Conservation (phyloP, 2,888 invertebrate genomes). For the Bruchidius siliquastri region DNA sequence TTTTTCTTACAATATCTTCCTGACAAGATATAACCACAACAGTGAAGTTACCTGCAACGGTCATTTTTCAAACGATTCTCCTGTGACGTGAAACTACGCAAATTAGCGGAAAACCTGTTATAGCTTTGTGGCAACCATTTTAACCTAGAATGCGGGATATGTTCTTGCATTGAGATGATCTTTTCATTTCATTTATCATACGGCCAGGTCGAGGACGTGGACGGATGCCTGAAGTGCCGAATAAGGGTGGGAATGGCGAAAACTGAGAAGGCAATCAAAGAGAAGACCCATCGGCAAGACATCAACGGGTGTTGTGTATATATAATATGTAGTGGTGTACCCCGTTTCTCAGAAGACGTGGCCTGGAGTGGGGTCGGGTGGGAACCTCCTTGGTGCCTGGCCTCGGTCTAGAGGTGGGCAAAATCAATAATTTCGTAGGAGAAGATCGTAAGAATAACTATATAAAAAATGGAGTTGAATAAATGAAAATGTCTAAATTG, state of each 20-base stretch:
- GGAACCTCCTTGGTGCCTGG: background rate
- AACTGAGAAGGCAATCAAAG: background rate
- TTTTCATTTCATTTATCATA: background rate
- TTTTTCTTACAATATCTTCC: too few relatives aligned
- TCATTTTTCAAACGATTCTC: too few relatives aligned
- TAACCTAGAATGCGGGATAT: background rate
- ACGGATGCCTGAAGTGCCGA: background rate
- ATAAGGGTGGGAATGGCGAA: background rate
- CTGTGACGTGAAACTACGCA: background rate
- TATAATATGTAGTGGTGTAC: background rate
- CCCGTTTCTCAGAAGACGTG: background rate
- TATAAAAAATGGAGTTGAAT: too few relatives aligned
- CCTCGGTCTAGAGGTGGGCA: background rate
- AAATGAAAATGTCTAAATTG: too few relatives aligned
- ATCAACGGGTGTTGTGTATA: background rate
- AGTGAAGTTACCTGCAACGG: too few relatives aligned
- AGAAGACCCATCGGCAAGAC: background rate
- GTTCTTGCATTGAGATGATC: background rate
- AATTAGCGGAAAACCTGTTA: background rate
- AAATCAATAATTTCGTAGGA: background rate
- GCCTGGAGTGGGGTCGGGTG: background rate
- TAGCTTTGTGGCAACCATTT: background rate
- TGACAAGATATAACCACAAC: too few relatives aligned
- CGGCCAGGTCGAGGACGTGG: background rate
- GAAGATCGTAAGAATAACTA: too few relatives aligned